Percentiles rank a stretch among this genome's conserved stretches.
Conservation (phyloP, 2,797 vertebrate species). For the Amphiprion clarkii region DNA sequence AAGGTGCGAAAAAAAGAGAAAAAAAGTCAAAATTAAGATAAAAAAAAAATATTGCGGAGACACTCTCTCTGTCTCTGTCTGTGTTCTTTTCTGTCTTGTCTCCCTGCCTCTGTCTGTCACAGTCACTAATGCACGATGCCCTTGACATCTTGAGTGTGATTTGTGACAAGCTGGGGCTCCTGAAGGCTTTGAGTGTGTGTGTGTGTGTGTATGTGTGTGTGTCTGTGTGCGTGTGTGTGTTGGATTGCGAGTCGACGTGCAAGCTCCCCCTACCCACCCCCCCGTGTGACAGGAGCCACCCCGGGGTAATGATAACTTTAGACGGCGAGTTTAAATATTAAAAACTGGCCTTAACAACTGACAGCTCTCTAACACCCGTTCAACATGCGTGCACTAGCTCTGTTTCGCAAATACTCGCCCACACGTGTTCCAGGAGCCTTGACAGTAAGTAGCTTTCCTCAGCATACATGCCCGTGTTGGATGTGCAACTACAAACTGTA, state of each 20-base stretch:
- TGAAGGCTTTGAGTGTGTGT: constrained; percentile 68
- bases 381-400: constrained; percentile 63
- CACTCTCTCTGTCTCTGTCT: constrained; percentile 29
- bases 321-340: constrained; percentile 81
- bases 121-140: constrained; percentile 73
- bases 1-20: constrained; percentile 37
- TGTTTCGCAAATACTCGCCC: constrained; percentile 71
- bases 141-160: constrained; percentile 82
- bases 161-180: constrained; percentile 79
- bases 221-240: background rate
- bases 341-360: constrained; percentile 77
- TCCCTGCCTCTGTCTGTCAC: constrained; percentile 71
- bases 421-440: constrained; percentile 73
- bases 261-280: constrained; percentile 6
- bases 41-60: constrained; percentile 20
- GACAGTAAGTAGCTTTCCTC: constrained; percentile 82
- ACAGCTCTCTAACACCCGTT: constrained; percentile 73
- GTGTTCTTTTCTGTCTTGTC: constrained; percentile 34
- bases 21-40: constrained; percentile 25
- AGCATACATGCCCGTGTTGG: constrained; percentile 49
- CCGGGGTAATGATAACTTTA: constrained; percentile 73
- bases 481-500: constrained; percentile 45
- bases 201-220: background rate
- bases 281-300: constrained; percentile 69
- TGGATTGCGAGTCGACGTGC: background rate